Conservation (phyloP, 2,888 invertebrate species). For the Clepsis dumicolana region DNA sequence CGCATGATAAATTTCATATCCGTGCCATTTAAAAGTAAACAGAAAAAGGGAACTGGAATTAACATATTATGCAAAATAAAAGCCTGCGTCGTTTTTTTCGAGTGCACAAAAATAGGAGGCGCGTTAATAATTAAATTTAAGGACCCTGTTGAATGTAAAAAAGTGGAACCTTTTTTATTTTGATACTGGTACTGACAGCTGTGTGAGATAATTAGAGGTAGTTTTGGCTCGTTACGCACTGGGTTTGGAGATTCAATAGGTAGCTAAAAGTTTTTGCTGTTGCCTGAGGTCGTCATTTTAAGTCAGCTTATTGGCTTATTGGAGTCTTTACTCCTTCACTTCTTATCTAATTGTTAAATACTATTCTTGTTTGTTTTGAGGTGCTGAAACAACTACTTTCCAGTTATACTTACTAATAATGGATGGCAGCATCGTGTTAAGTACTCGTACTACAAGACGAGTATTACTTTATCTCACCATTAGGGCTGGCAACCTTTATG, state of each 20-base stretch:
- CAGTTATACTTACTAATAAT: too few species aligned
- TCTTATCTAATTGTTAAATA: too few species aligned
- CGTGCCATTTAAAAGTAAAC: constrained; percentile 25
- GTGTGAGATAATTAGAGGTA: not conserved
- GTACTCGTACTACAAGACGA: not conserved
- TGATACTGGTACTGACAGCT: not conserved
- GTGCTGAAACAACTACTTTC: too few species aligned
- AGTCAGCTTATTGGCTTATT: too few species aligned
- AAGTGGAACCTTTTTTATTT: constrained; percentile 15
- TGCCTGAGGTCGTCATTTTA: too few species aligned
- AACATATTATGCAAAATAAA: constrained; percentile 40
- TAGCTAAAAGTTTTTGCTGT: too few species aligned
- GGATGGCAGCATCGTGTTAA: too few species aligned
- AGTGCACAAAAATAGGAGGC: constrained; percentile 26
- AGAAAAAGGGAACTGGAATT: constrained; percentile 29
- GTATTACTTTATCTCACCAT: not conserved
- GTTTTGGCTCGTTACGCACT: not conserved
- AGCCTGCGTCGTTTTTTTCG: constrained; percentile 26
- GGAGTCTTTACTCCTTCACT: too few species aligned
- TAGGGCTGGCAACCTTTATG: not conserved
- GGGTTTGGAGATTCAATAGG: not conserved
- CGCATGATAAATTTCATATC: constrained; percentile 17
- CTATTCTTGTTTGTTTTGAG: too few species aligned
- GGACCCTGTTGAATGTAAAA: constrained; percentile 25
- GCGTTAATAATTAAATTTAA: constrained; percentile 30